phyloP scores from a whole-genome alignment of 2,797 vertebrate genomes.

The Buceros bicornis region DNA sequence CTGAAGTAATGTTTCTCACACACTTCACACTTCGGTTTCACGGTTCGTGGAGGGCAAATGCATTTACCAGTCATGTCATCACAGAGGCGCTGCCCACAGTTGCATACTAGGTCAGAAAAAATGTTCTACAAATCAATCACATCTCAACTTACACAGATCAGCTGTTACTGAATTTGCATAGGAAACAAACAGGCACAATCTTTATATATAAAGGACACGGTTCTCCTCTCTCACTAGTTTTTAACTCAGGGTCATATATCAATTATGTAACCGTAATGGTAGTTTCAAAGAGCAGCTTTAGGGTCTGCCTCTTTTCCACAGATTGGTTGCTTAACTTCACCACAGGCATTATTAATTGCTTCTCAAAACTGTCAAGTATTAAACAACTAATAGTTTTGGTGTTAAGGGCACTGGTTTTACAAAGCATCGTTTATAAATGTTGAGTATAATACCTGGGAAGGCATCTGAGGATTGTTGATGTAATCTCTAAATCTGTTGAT shows the following conservation, averaged over 20 bases:
- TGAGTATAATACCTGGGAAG: background rate
- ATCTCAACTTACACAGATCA: background rate
- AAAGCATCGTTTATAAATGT: background rate
- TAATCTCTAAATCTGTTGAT: background rate
- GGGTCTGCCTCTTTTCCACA: background rate
- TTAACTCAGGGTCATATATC: background rate
- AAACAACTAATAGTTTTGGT: background rate
- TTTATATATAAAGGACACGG: background rate
- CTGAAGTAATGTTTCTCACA: slow-evolving; percentile 87
- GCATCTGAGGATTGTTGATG: background rate
- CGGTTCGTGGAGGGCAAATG: slow-evolving; percentile 89
- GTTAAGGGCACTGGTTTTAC: background rate
- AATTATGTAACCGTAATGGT: background rate
- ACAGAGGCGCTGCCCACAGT: slow-evolving; percentile 87
- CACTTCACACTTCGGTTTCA: slow-evolving; percentile 87
- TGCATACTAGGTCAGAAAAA: slow-evolving; percentile 82
- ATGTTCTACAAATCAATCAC: background rate
- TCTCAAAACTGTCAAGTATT: background rate
- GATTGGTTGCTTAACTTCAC: background rate
- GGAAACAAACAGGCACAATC: background rate
- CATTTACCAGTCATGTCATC: slow-evolving; percentile 90
- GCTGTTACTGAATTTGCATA: background rate
- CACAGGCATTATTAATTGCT: background rate
- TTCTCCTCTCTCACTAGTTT: background rate
- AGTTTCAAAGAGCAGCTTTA: background rate